phyloP scores from a whole-genome alignment of 2,888 invertebrate genomes.

The Sipha maydis region DNA sequence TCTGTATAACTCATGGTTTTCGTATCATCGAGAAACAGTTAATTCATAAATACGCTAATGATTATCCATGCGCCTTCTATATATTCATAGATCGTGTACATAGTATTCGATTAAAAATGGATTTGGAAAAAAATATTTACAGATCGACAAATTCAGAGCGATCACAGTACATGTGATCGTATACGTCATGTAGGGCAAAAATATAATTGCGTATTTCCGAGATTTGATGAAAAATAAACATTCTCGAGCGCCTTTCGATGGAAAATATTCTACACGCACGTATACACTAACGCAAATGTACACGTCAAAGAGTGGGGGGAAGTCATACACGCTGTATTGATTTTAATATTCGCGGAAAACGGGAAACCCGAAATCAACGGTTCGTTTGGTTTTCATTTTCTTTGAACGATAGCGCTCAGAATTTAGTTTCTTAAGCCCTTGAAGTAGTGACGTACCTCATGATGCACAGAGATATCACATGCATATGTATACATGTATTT shows the following conservation, averaged over 20 bases:
- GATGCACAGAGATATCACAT: not conserved
- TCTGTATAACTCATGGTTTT: too few relatives aligned
- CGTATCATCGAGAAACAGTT: too few relatives aligned
- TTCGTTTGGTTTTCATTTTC: slow-evolving; percentile 21
- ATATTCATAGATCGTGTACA: not conserved
- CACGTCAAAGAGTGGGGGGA: not conserved
- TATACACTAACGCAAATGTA: not conserved
- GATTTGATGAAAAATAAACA: slow-evolving; percentile 49
- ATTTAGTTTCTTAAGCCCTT: not conserved
- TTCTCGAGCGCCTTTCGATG: not conserved
- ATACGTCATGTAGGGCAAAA: not conserved
- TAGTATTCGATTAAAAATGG: not conserved
- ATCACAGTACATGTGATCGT: not conserved
- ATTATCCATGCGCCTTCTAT: not conserved
- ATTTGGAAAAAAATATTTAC: not conserved
- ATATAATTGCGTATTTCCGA: slow-evolving; percentile 37
- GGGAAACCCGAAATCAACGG: slow-evolving; percentile 34
- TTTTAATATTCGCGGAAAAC: slow-evolving; percentile 43
- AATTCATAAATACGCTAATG: too few relatives aligned
- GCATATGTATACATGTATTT: not conserved
- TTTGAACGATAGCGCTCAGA: not conserved
- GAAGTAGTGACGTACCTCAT: slow-evolving; percentile 6
- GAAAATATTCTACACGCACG: not conserved
- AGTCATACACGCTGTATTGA: slow-evolving; percentile 29
- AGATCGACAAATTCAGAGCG: not conserved